Evolutionary conservation across 1,140 invertebrate species (phyloP), one percentile per base, ranked within the genome.

Genomic region (Phortica variegata): DNA sequence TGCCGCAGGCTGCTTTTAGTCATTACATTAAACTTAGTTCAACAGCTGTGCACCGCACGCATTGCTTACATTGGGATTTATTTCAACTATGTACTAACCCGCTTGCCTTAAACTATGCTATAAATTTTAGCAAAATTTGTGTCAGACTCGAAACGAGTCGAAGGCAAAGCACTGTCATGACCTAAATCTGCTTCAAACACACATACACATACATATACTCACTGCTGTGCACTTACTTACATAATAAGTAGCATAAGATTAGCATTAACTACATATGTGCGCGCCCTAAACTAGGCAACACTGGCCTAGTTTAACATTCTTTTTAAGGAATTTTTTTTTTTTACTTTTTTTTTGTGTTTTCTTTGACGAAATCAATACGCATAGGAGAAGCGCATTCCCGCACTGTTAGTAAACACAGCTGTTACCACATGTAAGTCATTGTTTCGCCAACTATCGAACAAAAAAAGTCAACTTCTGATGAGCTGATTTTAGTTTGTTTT

Each of bases 61-160:
- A 31, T 26, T 19, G 52, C 51, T 60, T 36, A 50, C 52, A 61
- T 50, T 55, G 47, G 59, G 63, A 68, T 68, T 68, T 68, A 60
- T 54, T 68, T 68, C 55, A 63, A 68, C 60, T 63, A 58, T n/a
- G n/a, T n/a, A n/a, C 63, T 58, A 51, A 42, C 54, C 57, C 57
- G 60, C 60, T 63, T 58, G 65, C 57, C n/a, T n/a, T n/a, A n/a
- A 68, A 68, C 60, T 68, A 68, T 68, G 63, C 65, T 60, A 68
- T 68, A 68, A 60, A 68, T 68, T 60, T 49, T 53, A 26, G 48
- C 51, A 42, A 51, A 60, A 60, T 63, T 62, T 52, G 50, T 53
- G 57, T 60, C 54, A 43, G 48, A 32, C 58, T 37, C 19, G 16
- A 23, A n/a, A 9, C 32, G 20, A 42, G 21, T 10, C 15, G 31